Evolutionary conservation across 2,113 vertebrate genomes (phyloP).

Genomic region (Pedetes capensis): DNA sequence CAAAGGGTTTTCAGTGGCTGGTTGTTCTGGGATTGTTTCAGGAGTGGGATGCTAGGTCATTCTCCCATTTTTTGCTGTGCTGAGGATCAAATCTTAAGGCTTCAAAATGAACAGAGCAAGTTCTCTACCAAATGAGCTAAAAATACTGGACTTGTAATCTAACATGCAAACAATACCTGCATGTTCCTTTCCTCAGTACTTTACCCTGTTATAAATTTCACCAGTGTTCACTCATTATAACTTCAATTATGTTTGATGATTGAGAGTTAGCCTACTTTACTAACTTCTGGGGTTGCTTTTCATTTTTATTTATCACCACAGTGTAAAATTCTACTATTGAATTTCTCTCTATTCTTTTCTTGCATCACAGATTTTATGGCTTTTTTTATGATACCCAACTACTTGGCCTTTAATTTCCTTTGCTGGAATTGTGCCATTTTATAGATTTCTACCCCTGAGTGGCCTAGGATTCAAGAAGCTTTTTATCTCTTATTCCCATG

Average conservation of each 20-base stretch:
- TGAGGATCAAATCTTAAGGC: no score
- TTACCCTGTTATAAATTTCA: neutral
- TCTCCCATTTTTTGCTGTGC: no score
- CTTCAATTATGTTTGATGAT: neutral
- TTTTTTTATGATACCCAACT: constrained; percentile 13
- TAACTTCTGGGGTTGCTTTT: constrained; percentile 17
- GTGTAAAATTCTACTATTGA: constrained; percentile 33
- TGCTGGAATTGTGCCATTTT: constrained; percentile 25
- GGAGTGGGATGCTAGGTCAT: no score
- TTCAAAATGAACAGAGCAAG: no score
- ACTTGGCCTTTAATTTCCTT: constrained; percentile 51
- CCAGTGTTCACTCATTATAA: neutral
- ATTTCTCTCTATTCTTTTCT: constrained; percentile 24
- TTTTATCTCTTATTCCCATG: constrained; percentile 57
- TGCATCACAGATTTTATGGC: constrained; percentile 20
- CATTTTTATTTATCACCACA: constrained; percentile 45
- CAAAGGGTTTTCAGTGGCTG: no score
- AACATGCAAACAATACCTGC: neutral
- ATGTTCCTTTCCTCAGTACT: neutral
- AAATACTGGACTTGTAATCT: neutral
- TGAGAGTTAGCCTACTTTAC: neutral
- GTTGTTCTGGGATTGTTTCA: no score
- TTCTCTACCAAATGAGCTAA: no score
- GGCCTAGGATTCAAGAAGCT: neutral
- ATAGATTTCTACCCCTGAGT: constrained; percentile 18